Evolutionary conservation across 2,113 vertebrate genomes (phyloP).

Genomic region (Salminus brasiliensis): DNA sequence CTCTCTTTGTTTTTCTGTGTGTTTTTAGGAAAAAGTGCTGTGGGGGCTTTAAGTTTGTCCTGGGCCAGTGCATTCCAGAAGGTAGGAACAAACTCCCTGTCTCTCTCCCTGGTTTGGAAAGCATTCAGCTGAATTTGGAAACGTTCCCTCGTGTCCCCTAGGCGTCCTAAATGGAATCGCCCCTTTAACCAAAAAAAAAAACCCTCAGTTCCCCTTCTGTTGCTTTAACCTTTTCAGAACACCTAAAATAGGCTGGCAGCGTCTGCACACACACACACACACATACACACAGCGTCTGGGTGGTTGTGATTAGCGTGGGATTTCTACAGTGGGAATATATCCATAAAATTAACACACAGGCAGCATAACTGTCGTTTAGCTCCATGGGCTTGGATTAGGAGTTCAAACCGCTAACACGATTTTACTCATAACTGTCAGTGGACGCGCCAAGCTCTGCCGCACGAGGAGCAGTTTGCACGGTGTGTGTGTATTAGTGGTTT

Average conservation of each 20-base stretch:
- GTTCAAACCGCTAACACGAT: constrained; percentile 45
- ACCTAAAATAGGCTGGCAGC: constrained; percentile 30
- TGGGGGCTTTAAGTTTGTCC: constrained; percentile 95
- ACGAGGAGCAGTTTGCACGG: neutral
- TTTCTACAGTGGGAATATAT: constrained; percentile 18
- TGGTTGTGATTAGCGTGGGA: constrained; percentile 44
- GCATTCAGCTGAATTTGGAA: constrained; percentile 46
- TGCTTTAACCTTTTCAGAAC: constrained; percentile 39
- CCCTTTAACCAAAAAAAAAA: constrained; percentile 19
- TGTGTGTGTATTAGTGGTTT: neutral
- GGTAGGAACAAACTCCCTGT: constrained; percentile 76
- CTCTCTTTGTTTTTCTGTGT: neutral
- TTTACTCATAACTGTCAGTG: constrained; percentile 38
- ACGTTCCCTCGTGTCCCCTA: constrained; percentile 26
- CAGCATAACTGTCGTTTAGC: neutral
- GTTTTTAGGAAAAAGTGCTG: constrained; percentile 95
- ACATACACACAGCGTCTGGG: constrained; percentile 8
- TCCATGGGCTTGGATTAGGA: constrained; percentile 2
- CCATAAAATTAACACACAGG: constrained; percentile 8
- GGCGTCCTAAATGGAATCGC: constrained; percentile 26
- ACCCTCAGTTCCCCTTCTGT: neutral
- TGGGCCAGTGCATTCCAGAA: constrained; percentile 98
- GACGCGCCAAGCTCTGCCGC: neutral
- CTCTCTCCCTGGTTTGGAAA: constrained; percentile 14
- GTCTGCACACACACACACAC: constrained; percentile 4